phyloP scores from a whole-genome alignment of 1,140 invertebrate genomes.

The Diachasma alloeum region DNA sequence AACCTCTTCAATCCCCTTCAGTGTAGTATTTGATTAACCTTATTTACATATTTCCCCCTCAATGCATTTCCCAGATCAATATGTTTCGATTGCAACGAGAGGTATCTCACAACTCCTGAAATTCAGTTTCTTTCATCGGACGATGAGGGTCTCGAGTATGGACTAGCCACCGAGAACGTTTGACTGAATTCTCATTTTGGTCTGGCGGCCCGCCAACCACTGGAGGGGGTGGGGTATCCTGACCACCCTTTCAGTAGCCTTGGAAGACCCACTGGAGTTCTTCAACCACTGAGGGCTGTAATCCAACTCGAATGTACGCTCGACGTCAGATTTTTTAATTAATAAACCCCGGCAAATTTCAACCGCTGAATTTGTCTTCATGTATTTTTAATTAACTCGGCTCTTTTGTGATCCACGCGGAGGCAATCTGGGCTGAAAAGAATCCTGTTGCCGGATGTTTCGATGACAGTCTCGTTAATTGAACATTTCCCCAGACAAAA shows the following conservation, averaged over 20 bases:
- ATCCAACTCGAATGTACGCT: not conserved
- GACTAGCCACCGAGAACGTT: slow-evolving; percentile 2
- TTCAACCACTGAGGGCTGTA: not conserved
- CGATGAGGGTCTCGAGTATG: not conserved
- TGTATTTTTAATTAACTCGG: not conserved
- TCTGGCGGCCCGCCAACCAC: slow-evolving; percentile 26
- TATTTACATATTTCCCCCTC: not conserved
- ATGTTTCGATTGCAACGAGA: not conserved
- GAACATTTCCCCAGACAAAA: not conserved
- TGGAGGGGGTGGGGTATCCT: not conserved
- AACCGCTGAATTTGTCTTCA: not conserved
- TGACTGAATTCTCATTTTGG: slow-evolving; percentile 31
- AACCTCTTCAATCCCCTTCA: not conserved
- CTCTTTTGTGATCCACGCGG: not conserved
- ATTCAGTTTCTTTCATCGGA: slow-evolving; percentile 17
- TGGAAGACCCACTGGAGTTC: slow-evolving; percentile 3
- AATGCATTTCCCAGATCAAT: not conserved
- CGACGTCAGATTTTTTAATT: not conserved
- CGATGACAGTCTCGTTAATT: not conserved
- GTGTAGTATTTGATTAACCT: not conserved
- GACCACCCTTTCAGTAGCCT: slow-evolving; percentile 2
- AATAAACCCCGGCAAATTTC: not conserved
- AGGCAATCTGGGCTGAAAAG: not conserved
- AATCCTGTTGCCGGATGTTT: not conserved
- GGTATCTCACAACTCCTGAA: not conserved